Evolutionary conservation across 2,888 invertebrate species (phyloP).

Genomic region (Laothoe populi): DNA sequence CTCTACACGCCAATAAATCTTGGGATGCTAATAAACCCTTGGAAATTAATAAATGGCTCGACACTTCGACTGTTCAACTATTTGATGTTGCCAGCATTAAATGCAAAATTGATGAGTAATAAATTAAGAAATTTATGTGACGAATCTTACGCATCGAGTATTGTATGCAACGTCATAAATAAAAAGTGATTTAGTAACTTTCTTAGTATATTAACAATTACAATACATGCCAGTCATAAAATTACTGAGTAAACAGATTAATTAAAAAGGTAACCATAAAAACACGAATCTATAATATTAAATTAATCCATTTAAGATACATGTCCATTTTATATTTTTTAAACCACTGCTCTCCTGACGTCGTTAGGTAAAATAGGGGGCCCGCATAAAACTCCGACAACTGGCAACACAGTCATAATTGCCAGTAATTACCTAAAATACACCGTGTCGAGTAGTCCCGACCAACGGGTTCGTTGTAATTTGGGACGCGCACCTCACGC

Average conservation of each 20-base stretch:
- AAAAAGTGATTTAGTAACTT: not conserved
- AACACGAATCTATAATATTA: not conserved
- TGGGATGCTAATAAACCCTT: slow-evolving; percentile 13
- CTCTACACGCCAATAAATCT: slow-evolving; percentile 17
- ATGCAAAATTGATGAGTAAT: not conserved
- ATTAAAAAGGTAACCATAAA: not conserved
- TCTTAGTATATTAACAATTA: too few species aligned
- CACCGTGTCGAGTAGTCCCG: slow-evolving; percentile 38
- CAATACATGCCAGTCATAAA: too few species aligned
- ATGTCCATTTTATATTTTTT: too few species aligned
- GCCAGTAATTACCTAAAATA: slow-evolving; percentile 58
- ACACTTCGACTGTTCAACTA: not conserved
- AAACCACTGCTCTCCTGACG: too few species aligned
- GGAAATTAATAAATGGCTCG: slow-evolving; percentile 20
- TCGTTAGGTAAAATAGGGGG: too few species aligned
- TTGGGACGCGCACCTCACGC: slow-evolving; percentile 53
- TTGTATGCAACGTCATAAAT: not conserved
- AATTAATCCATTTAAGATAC: not conserved
- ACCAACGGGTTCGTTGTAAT: slow-evolving; percentile 69
- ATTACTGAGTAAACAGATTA: too few species aligned
- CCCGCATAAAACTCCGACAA: not conserved
- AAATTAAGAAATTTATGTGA: not conserved
- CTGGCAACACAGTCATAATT: slow-evolving; percentile 18
- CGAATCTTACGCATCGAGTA: too few species aligned
- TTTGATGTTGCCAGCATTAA: slow-evolving; percentile 2